A percentile compares a stretch with the other conserved stretches of the same genome.
These are phyloP conservation scores for Vanessa atalanta DNA, from an alignment of 1,140 invertebrate species.

Conservation along the genomic window DNA sequence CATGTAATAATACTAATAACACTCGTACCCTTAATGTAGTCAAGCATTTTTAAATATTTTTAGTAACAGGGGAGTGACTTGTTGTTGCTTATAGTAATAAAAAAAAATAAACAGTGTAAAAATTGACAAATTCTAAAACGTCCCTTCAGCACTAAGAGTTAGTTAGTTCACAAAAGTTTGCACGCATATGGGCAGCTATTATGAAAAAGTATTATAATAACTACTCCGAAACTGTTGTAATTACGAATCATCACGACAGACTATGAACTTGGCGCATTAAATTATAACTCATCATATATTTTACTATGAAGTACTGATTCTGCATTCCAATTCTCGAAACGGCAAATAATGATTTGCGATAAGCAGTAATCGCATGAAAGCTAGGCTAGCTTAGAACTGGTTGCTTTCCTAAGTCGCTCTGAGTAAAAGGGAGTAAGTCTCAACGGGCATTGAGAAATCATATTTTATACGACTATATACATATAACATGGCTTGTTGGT, in stretches of 20 bases:
- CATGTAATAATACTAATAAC: constrained; percentile 51
- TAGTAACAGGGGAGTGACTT: not conserved
- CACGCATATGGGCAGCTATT: no score
- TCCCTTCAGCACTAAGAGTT: no score
- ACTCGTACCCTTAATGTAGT: constrained; percentile 34
- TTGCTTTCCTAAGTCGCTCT: constrained; percentile 32
- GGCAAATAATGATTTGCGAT: constrained; percentile 39
- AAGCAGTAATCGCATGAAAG: constrained; percentile 38
- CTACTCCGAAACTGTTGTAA: no score
- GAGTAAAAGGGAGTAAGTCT: constrained; percentile 29
- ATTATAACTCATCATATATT: constrained; percentile 15
- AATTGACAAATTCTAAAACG: no score
- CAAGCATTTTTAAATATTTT: constrained; percentile 1
- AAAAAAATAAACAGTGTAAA: no score
- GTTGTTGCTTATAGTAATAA: not conserved
- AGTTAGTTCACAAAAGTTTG: no score
- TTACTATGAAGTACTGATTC: constrained; percentile 30
- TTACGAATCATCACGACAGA: not conserved
- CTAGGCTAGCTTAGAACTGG: constrained; percentile 37
- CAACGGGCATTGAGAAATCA: constrained; percentile 36
- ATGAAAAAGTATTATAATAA: no score
- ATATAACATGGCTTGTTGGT: constrained; percentile 23
- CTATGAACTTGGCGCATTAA: not conserved
- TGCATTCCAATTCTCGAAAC: constrained; percentile 37
- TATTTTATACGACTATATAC: constrained; percentile 33